These are phyloP conservation scores for Onychostoma macrolepis DNA, from an alignment of 2,113 vertebrate species.

Conservation along the genomic window DNA sequence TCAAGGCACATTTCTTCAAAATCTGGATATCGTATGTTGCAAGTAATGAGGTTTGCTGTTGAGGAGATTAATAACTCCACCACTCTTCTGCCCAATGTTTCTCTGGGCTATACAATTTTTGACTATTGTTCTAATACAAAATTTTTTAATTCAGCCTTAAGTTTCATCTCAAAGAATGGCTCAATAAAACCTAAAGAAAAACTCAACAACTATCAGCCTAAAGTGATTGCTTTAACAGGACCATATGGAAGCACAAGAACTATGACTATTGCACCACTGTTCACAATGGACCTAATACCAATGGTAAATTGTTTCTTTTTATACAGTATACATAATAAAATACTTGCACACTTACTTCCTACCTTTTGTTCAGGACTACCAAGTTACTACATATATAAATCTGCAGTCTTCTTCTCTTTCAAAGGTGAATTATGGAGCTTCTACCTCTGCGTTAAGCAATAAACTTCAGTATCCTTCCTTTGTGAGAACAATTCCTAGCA, in stretches of 20 bases:
- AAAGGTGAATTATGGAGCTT: slow-evolving; percentile 83
- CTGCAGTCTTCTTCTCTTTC: not conserved
- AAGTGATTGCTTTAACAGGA: slow-evolving; percentile 72
- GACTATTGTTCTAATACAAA: slow-evolving; percentile 75
- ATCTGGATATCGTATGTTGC: slow-evolving; percentile 74
- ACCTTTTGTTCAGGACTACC: not conserved
- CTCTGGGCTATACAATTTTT: slow-evolving; percentile 81
- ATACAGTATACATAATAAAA: not conserved
- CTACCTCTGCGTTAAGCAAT: slow-evolving; percentile 65
- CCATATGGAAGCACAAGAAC: slow-evolving; percentile 66
- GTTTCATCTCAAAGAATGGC: slow-evolving; percentile 59
- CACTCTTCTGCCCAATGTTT: slow-evolving; percentile 78
- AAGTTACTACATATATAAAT: not conserved
- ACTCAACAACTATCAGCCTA: slow-evolving; percentile 51
- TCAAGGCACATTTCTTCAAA: slow-evolving; percentile 62
- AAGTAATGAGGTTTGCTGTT: slow-evolving; percentile 80
- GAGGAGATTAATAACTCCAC: slow-evolving; percentile 87
- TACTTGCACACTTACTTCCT: not conserved
- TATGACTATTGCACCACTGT: slow-evolving; percentile 67
- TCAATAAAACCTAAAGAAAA: slow-evolving; percentile 52
- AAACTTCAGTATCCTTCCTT: slow-evolving; percentile 80
- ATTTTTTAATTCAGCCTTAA: slow-evolving; percentile 70
- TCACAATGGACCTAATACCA: slow-evolving; percentile 77
- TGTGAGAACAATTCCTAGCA: slow-evolving; percentile 79
- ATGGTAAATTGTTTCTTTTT: slow-evolving; percentile 69